Percentiles rank a stretch among this genome's conserved stretches.
These are phyloP conservation scores for Trematomus bernacchii DNA, from an alignment of 2,797 vertebrate species.

Conservation along the genomic window DNA sequence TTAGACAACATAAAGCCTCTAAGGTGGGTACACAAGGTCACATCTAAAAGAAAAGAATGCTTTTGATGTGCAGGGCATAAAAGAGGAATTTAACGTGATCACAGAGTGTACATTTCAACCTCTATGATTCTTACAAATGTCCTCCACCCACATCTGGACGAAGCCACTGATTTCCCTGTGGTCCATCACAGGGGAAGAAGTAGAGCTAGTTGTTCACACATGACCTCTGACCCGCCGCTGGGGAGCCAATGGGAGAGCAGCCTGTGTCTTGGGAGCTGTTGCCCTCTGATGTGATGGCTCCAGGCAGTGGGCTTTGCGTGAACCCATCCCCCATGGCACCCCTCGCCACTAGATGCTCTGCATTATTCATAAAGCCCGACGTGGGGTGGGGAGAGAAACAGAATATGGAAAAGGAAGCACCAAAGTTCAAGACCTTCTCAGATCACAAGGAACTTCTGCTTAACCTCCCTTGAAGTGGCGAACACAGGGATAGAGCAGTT, in stretches of 20 bases:
- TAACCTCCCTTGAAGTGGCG: slow-evolving; percentile 86
- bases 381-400: slow-evolving; percentile 71
- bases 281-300: slow-evolving; percentile 87
- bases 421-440: slow-evolving; percentile 86
- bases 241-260: slow-evolving; percentile 73
- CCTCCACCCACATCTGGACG: slow-evolving; percentile 75
- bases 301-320: slow-evolving; percentile 85
- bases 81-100: slow-evolving; percentile 71
- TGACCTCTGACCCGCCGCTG: slow-evolving; percentile 79
- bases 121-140: slow-evolving; percentile 81
- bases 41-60: slow-evolving; percentile 30
- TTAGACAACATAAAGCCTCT: slow-evolving; percentile 28
- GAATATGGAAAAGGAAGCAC: slow-evolving; percentile 80
- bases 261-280: slow-evolving; percentile 76
- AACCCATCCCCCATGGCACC: slow-evolving; percentile 80
- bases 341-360: slow-evolving; percentile 82
- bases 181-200: slow-evolving; percentile 78
- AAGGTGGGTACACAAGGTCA: slow-evolving; percentile 20
- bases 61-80: slow-evolving; percentile 57
- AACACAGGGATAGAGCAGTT: slow-evolving; percentile 79
- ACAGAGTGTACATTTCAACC: slow-evolving; percentile 76
- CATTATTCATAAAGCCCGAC: slow-evolving; percentile 84
- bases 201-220: slow-evolving; percentile 78
- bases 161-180: slow-evolving; percentile 75
- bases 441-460: slow-evolving; percentile 87